These are phyloP conservation scores for Ganaspis brasiliensis DNA, from an alignment of 2,888 invertebrate species.

Conservation along the genomic window DNA sequence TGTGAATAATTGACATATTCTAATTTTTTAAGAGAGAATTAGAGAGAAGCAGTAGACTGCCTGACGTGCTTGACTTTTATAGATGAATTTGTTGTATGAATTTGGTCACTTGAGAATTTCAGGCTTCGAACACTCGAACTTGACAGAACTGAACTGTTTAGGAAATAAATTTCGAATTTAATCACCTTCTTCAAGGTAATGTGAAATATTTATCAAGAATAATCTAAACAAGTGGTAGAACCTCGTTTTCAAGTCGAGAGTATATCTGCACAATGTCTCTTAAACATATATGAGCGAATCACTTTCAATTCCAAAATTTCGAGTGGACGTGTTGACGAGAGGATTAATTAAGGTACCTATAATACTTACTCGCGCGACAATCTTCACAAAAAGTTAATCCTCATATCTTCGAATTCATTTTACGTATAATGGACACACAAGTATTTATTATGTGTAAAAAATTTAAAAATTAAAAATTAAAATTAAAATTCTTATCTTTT, in stretches of 20 bases:
- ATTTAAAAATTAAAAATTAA: no score
- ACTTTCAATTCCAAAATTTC: conserved; percentile 26
- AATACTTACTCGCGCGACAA: no score
- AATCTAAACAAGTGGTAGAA: conserved; percentile 48
- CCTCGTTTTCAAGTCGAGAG: conserved; percentile 51
- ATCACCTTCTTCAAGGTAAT: conserved; percentile 45
- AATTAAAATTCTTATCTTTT: no score
- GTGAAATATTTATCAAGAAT: conserved; percentile 54
- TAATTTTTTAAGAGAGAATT: conserved; percentile 29
- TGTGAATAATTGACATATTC: conserved; percentile 12
- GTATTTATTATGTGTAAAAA: no score
- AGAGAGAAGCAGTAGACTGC: conserved; percentile 23
- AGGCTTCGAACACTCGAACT: conserved; percentile 43
- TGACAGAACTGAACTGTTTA: conserved; percentile 48
- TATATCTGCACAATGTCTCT: conserved; percentile 37
- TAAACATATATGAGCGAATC: not conserved
- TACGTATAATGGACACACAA: no score
- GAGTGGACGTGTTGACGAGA: conserved; percentile 7
- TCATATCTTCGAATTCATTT: no score
- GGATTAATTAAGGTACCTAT: no score
- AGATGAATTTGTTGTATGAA: not conserved
- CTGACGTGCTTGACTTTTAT: no score
- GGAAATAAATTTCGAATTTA: conserved; percentile 52
- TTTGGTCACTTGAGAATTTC: conserved; percentile 43
- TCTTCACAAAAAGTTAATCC: no score